Evolutionary conservation across 1,140 invertebrate species (phyloP).

Genomic region (Acarapis woodi): DNA sequence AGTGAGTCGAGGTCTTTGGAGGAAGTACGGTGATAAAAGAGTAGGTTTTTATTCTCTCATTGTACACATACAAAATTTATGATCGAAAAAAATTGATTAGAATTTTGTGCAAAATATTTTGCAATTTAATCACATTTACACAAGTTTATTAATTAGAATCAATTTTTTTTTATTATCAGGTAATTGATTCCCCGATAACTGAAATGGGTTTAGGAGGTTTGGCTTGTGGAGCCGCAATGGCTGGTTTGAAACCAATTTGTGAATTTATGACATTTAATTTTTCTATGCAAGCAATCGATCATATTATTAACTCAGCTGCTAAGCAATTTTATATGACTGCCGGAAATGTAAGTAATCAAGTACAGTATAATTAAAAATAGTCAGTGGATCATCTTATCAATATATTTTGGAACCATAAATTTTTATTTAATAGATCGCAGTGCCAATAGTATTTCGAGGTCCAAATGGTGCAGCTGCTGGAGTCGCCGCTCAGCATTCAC

Average conservation of each 20-base stretch:
- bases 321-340: slow-evolving; percentile 99
- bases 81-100: no score
- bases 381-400: not conserved
- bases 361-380: slow-evolving; percentile 1
- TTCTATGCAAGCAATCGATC: slow-evolving; percentile 98
- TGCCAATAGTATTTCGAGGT: slow-evolving; percentile 91
- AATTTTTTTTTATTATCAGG: no score
- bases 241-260: slow-evolving; percentile 78
- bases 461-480: slow-evolving; percentile 93
- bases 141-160: no score
- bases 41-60: no score
- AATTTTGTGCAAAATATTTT: no score
- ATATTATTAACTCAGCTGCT: slow-evolving; percentile 90
- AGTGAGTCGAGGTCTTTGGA: slow-evolving; percentile 69
- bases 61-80: no score
- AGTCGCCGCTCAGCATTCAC: slow-evolving; percentile 92
- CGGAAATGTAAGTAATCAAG: slow-evolving; percentile 40
- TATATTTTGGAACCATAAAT: slow-evolving; percentile 1
- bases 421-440: slow-evolving; percentile 28
- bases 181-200: slow-evolving; percentile 94
- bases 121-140: no score
- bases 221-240: slow-evolving; percentile 84
- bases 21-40: slow-evolving; percentile 88
- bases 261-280: slow-evolving; percentile 99
- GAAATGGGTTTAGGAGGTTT: slow-evolving; percentile 92